These are phyloP conservation scores for Mystacornis crossleyi DNA, from an alignment of 2,113 vertebrate species.

Conservation along the genomic window DNA sequence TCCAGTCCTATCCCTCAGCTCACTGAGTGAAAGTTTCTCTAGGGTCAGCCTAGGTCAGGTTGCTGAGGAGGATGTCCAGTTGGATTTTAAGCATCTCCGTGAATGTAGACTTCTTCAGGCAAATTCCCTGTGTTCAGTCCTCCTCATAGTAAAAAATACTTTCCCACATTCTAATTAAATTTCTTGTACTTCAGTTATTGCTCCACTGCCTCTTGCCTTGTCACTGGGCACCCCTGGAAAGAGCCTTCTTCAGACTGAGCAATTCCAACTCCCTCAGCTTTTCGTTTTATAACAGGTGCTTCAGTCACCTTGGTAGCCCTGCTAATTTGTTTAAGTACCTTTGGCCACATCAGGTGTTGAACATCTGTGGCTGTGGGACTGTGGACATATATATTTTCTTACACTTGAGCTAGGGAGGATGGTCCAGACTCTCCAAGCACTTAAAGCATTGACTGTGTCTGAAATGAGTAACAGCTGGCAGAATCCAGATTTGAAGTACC, in stretches of 20 bases:
- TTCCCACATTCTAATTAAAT: not conserved
- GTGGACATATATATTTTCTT: not conserved
- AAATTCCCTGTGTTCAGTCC: not conserved
- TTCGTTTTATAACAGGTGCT: not conserved
- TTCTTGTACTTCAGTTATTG: not conserved
- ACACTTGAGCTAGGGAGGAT: not conserved
- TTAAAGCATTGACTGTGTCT: not conserved
- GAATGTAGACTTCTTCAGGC: not conserved
- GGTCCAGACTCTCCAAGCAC: not conserved
- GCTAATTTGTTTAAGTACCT: not conserved
- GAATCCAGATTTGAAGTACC: not conserved
- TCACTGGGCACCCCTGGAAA: not conserved
- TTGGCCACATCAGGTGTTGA: not conserved
- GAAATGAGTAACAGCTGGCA: not conserved
- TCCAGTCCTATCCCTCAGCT: not conserved
- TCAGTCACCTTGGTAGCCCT: not conserved
- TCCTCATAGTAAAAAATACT: not conserved
- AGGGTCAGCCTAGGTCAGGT: not conserved
- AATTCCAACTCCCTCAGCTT: not conserved
- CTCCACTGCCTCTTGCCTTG: not conserved
- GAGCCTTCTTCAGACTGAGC: not conserved
- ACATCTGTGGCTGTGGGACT: not conserved
- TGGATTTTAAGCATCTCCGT: not conserved
- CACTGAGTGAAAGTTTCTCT: not conserved
- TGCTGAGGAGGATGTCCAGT: not conserved